phyloP scores from a whole-genome alignment of 1,140 invertebrate species.

The Rhyzopertha dominica region DNA sequence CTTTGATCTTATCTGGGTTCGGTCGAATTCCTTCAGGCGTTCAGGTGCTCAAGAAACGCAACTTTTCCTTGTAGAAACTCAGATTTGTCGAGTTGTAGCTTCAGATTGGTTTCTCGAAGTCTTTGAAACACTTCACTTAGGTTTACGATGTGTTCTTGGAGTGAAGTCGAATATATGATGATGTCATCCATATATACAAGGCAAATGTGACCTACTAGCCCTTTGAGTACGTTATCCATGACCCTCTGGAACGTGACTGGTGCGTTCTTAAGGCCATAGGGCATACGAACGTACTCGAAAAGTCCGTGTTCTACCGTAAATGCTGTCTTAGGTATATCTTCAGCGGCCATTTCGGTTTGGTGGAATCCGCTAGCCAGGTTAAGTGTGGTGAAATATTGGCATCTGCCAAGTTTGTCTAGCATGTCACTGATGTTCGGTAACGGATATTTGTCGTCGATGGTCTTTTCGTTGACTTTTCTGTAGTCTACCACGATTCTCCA shows the following conservation, averaged over 20 bases:
- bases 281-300: constrained; percentile 34
- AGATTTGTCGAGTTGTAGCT: constrained; percentile 26
- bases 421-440: constrained; percentile 15
- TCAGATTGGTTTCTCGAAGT: constrained; percentile 12
- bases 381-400: constrained; percentile 16
- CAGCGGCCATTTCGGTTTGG: constrained; percentile 25
- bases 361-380: constrained; percentile 2
- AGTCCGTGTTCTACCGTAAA: constrained; percentile 39
- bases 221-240: constrained; percentile 26
- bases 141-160: constrained; percentile 19
- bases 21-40: neutral
- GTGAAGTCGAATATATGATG: constrained; percentile 18
- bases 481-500: constrained; percentile 42
- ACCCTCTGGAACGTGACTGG: constrained; percentile 36
- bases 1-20: constrained; percentile 2
- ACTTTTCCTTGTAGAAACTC: constrained; percentile 31
- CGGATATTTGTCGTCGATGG: constrained; percentile 10
- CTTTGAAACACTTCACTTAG: constrained; percentile 14
- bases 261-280: constrained; percentile 38
- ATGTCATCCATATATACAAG: constrained; percentile 43
- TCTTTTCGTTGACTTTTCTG: constrained; percentile 19
- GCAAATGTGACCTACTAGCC: constrained; percentile 20
- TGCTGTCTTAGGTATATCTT: constrained; percentile 41
- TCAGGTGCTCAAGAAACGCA: no score
- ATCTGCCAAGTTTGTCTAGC: constrained; percentile 14